Percentiles rank a stretch among this genome's conserved stretches.
These are phyloP conservation scores for Paracanthobrama guichenoti DNA, from an alignment of 2,113 vertebrate genomes.

Conservation along the genomic window DNA sequence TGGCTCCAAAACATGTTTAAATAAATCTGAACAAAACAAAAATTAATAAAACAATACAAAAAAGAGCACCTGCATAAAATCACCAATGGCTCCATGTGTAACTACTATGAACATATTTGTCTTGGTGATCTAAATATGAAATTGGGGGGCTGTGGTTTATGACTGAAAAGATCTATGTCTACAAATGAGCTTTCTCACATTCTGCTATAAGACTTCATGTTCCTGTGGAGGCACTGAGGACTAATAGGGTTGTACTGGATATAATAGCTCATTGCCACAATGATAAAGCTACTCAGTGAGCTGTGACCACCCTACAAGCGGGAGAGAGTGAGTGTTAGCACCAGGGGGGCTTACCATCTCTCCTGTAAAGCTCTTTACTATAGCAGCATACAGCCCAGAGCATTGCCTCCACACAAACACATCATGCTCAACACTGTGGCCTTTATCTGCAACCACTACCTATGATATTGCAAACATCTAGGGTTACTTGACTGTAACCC, in stretches of 20 bases:
- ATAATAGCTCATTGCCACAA: conserved; percentile 60
- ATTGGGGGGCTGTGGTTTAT: background rate
- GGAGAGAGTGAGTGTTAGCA: conserved; percentile 51
- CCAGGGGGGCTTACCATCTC: conserved; percentile 51
- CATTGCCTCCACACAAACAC: conserved; percentile 32
- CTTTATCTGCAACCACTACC: background rate
- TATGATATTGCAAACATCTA: background rate
- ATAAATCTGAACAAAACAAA: background rate
- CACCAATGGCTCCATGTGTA: background rate
- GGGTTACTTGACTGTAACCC: too few species aligned
- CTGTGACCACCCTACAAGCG: conserved; percentile 64
- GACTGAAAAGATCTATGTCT: background rate
- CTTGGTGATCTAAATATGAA: background rate
- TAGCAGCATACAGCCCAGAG: conserved; percentile 24
- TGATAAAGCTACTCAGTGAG: conserved; percentile 58
- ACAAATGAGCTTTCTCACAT: background rate
- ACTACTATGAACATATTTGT: background rate
- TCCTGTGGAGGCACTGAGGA: conserved; percentile 56
- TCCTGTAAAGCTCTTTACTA: conserved; percentile 49
- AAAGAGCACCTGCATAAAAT: too few species aligned
- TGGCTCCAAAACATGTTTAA: background rate
- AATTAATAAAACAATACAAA: background rate
- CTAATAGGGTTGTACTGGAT: conserved; percentile 52
- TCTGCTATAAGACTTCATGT: conserved; percentile 29
- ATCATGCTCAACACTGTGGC: background rate